These are phyloP conservation scores for Recurvirostra avosetta DNA, from an alignment of 2,113 vertebrate species.

Conservation along the genomic window DNA sequence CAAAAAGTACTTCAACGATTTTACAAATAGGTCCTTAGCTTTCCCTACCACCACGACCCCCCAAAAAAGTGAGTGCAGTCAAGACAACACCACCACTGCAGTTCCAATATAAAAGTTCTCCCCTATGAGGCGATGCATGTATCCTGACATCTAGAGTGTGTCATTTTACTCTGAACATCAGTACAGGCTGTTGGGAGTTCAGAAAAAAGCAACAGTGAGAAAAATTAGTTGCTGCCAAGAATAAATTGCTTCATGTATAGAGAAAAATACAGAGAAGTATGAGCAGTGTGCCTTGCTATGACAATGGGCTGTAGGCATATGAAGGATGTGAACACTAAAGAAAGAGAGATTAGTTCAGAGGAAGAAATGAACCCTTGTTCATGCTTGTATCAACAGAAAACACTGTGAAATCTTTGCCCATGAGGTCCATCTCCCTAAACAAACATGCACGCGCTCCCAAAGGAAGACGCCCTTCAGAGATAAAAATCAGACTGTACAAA, in stretches of 20 bases:
- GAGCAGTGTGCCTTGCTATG: neutral
- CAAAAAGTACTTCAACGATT: neutral
- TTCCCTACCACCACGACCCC: accelerated
- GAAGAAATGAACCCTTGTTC: neutral
- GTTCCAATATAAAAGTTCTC: neutral
- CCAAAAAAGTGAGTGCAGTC: neutral
- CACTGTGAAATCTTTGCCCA: neutral
- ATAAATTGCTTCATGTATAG: neutral
- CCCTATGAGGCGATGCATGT: neutral
- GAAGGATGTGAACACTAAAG: neutral
- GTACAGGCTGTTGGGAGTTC: neutral
- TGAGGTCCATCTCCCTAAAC: neutral
- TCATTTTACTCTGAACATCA: neutral
- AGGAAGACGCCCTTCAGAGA: slow-evolving; percentile 8
- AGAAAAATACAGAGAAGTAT: neutral
- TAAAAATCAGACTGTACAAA: slow-evolving; percentile 8
- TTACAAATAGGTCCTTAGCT: neutral
- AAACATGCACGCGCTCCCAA: neutral
- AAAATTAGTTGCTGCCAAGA: neutral
- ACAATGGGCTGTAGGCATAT: neutral
- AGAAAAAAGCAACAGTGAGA: neutral
- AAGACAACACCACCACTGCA: neutral
- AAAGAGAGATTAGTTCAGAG: neutral
- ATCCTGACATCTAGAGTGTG: neutral
- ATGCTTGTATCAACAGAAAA: neutral